Base-by-base conservation (phyloP, 2,888 invertebrate species). In the Galerucella calmariensis region DNA sequence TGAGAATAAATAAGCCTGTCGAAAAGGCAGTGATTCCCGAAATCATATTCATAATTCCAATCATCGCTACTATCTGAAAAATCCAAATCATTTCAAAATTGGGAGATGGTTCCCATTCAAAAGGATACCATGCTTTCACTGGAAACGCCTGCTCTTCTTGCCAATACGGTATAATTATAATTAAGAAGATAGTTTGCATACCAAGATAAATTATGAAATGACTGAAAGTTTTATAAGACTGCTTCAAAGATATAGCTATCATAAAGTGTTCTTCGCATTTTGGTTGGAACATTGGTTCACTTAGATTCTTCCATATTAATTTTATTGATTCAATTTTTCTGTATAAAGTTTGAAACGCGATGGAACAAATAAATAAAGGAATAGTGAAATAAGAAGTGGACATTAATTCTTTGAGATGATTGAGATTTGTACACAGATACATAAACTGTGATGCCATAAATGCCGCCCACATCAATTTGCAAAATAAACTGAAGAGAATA, bases 51-150 rank as follows among this genome's bases (percentile, higher is more conserved):
- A 71, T 75, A n/a, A 51, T 51, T 12, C 14, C n/a, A 51, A 51
- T 14, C 41, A 78, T 41, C 9, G 67, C 65, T 8, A 76, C 76
- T n/a, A 35, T 41, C 63, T 78, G 78, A 46, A 73, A 78, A 61
- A 74, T 41, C 46, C 71, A 75, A 10, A 75, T 67, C 1, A 74
- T 16, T 44, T 61, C 67, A 46, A 73, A 78, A 59, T 75, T 71
- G 11, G 65, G 53, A 27, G 74, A 66, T 5, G 44, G n/a, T 12
- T 41, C 35, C 56, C 35, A 69, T 27, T 76, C 72, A 24, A 76
- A 72, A 11, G 78, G 78, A 62, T 76, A 78, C 76, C 75, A 78
- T 14, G 73, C 78, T 65, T 66, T 56, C 5, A 20, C 48, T 27
- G 72, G 62, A 35, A 58, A 58, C 8, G 44, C 24, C 24, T 11